phyloP scores from a whole-genome alignment of 64 coral and sea anemone species.

The Porites australiensis region DNA sequence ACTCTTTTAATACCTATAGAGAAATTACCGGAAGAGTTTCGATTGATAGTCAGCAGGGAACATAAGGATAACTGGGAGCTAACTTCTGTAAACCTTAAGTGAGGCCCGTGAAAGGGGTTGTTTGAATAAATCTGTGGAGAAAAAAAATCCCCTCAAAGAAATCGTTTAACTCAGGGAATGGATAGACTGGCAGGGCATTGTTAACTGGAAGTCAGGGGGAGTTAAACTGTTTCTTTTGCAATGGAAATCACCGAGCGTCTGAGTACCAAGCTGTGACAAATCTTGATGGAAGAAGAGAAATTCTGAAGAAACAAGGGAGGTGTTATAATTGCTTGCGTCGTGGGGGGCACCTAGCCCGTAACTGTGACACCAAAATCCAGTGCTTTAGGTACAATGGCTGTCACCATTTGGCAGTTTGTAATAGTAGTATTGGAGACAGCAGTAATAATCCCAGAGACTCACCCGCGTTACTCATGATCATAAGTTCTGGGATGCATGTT shows the following conservation, averaged over 20 bases:
- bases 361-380: not conserved
- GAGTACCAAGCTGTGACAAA: no score
- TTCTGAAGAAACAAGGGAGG: not conserved
- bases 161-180: no score
- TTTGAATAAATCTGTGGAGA: not conserved
- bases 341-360: no score
- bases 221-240: not conserved
- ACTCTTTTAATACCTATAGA: conserved; percentile 41
- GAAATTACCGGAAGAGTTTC: conserved; percentile 52
- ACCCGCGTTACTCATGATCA: no score
- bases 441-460: no score
- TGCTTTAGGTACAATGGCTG: no score
- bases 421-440: no score
- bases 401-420: no score
- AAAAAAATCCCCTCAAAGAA: not conserved
- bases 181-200: no score
- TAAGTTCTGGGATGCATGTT: no score
- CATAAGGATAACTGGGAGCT: not conserved
- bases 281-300: no score
- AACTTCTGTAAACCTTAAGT: not conserved
- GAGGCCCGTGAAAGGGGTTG: not conserved
- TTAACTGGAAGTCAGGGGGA: not conserved
- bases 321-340: not conserved
- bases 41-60: conserved; percentile 26
- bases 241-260: not conserved